Evolutionary conservation across 2,113 vertebrate genomes (phyloP), one percentile per base, ranked within the genome.

Genomic region (Poeciliopsis prolifica): DNA sequence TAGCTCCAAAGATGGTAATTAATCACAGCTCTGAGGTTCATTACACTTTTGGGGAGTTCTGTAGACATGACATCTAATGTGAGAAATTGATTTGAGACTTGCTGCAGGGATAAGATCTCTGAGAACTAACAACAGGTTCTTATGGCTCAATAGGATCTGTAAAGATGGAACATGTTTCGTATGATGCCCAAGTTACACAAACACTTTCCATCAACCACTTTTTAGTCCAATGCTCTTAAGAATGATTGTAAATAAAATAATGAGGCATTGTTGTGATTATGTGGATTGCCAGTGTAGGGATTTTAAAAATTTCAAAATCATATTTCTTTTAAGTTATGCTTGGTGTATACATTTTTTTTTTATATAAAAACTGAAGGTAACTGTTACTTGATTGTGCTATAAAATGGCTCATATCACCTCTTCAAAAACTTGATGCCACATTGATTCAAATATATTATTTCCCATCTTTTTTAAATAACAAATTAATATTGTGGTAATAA

Each of bases 81-180:
- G 71, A 84, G 72, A 70, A 84, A 86, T 82, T 70, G 77, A 78
- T 86, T 70, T 81, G 72, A 81, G 72, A 78, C 61, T 68, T 75
- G 70, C 79, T 86, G 81, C 65, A 79, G 84, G 58, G 22, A 17
- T 40, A 62, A 81, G 44, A 35, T 60, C 75, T 72, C 80, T 63
- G 61, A 58, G 68, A 80, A 66, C 37, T 61, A 82, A 63, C 82
- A 61, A 79, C 71, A 67, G 35, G 22, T 22, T 60, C 9, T 30
- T 35, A 28, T 67, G 54, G 74, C 80, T 77, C 30, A 65, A 9
- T 24, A 24, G 68, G 24, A 37, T 58, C 42, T 77, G 63, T 58
- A 35, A 70, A 68, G 44, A 22, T 63, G 31, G 31, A 65, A 35
- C 51, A 24, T n/a, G 31, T n/a, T 65, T 15, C 30, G 15, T 12